A percentile compares a stretch with the other conserved stretches of the same genome.
Conservation (phyloP, 2,888 invertebrate genomes). For the Schizaphis graminum region DNA sequence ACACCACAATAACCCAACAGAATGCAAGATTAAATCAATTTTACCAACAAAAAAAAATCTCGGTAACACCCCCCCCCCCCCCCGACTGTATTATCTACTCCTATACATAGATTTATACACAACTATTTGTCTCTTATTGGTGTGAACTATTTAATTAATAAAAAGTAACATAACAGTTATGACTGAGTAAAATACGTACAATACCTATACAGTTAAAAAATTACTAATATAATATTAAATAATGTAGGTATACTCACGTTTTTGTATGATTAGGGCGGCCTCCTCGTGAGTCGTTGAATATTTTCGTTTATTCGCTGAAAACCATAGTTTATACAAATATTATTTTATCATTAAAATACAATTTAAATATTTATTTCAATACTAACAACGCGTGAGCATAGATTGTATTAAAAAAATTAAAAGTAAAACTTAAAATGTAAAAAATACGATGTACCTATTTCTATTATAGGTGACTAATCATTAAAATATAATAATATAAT, state of each 20-base stretch:
- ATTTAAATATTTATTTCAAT: neutral
- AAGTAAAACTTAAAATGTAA: neutral
- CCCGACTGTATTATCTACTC: neutral
- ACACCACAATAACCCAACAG: neutral
- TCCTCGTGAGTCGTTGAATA: conserved; percentile 40
- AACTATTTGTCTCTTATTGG: neutral
- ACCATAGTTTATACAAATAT: neutral
- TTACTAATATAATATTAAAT: neutral
- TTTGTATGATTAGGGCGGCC: conserved; percentile 63
- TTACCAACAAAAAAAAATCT: neutral
- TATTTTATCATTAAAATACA: neutral
- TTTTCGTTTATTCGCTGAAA: conserved; percentile 15
- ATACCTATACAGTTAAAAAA: neutral
- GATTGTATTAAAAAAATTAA: neutral
- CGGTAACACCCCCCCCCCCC: no score
- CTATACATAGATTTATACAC: neutral
- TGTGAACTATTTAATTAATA: neutral
- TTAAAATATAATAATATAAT: neutral
- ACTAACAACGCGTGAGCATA: neutral
- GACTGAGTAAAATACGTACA: neutral
- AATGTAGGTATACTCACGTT: conserved; percentile 58
- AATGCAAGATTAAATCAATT: neutral
- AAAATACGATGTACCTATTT: neutral
- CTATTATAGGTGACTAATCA: neutral
- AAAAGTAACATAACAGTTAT: neutral